Base-by-base conservation (phyloP, 2,113 vertebrate species). In the Phylloscopus trochilus region DNA sequence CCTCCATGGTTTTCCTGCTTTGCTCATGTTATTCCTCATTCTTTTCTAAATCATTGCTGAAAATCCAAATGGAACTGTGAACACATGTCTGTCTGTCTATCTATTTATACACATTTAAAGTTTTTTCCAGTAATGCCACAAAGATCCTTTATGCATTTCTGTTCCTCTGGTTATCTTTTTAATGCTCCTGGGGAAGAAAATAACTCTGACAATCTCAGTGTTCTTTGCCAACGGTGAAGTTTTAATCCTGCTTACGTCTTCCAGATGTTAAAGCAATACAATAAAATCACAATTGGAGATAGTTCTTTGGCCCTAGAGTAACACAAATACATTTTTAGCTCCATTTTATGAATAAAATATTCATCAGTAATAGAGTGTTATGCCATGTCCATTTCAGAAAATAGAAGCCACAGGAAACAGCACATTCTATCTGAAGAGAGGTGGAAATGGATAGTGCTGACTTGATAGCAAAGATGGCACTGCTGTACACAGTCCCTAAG, bases 311-410 rank as follows among this genome's bases (percentile, higher is more conserved):
- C 70, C 78, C 78, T 89, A 55, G 67, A 83, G 66, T 74, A 31
- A 51, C 75, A 92, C 62, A 85, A 88, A 86, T 73, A 80, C 51
- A 86, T 91, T 95, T 95, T 90, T 80, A 90, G 21, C 24, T 97
- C 51, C 83, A 93, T 83, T 95, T 92, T 90, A 91, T 95, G 68
- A 91, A 95, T 95, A 95, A 95, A 97, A 95, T 94, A 96, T 97
- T 95, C 5, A 91, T 92, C 79, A 89, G 82, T 83, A 95, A 83
- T 76, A 88, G 53, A 87, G 51, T 85, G 72, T 89, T 76, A 77
- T 91, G 35, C 46, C 70, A 77, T 86, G 79, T 84, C 53, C 67
- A 62, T 94, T 96, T 95, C 67, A 73, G 87, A 89, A 87, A 94
- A 91, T 39, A 85, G 55, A 87, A 84, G 58, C n/a, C 86, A 43